Conservation (phyloP, 2,888 invertebrate species). For the Cynaeus angustus region DNA sequence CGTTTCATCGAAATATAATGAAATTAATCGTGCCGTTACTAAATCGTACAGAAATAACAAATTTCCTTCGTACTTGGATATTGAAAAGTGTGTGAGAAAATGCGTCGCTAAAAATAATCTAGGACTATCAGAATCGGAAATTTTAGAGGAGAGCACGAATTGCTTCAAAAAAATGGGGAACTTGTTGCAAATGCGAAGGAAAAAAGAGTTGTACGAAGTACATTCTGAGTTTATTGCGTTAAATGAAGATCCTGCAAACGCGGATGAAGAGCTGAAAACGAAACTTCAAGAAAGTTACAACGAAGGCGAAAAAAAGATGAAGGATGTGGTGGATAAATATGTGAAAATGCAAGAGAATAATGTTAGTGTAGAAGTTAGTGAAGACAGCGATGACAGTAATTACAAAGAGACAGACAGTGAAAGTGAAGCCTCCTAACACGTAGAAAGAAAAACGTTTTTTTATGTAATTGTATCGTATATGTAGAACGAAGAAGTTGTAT, state of each 20-base stretch:
- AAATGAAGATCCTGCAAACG: constrained; percentile 63
- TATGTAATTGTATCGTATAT: no score
- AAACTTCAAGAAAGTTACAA: constrained; percentile 58
- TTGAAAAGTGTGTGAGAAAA: constrained; percentile 62
- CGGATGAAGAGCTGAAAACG: constrained; percentile 58
- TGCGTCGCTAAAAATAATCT: constrained; percentile 58
- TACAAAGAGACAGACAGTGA: constrained; percentile 38
- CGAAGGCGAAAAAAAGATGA: constrained; percentile 59
- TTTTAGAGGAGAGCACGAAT: constrained; percentile 61
- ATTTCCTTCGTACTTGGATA: constrained; percentile 65
- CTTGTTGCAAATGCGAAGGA: constrained; percentile 63
- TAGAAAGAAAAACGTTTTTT: no score
- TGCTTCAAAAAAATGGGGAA: constrained; percentile 66
- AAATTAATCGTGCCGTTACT: constrained; percentile 62
- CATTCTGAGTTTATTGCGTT: constrained; percentile 52
- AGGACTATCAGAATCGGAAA: constrained; percentile 56
- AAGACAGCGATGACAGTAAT: constrained; percentile 57
- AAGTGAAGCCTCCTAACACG: neutral
- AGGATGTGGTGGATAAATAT: constrained; percentile 62
- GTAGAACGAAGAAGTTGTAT: no score
- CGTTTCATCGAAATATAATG: constrained; percentile 59
- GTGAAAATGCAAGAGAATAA: constrained; percentile 57
- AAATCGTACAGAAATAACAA: constrained; percentile 64
- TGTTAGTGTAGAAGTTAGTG: constrained; percentile 52
- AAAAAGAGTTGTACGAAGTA: constrained; percentile 63